Base-by-base conservation (phyloP, 2,888 invertebrate genomes). In the Epiblema foenella region DNA sequence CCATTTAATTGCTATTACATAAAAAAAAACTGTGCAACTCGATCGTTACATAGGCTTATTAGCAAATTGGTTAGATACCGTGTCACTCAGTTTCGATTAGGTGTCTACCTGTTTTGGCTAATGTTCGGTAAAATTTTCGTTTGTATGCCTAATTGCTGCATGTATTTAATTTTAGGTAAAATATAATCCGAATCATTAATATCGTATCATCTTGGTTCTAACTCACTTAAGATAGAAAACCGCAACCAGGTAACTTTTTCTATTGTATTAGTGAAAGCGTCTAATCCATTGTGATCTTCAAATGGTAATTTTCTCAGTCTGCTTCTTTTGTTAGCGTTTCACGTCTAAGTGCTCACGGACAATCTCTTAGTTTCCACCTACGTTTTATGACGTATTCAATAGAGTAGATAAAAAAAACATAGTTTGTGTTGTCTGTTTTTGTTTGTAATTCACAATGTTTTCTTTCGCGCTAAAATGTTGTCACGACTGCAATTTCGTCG, bases 11-110 rank as follows among this genome's bases (percentile, higher is more conserved):
- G 68, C 60, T 54, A 69, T 59, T 60, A 52, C 60, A n/a, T n/a
- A n/a, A n/a, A n/a, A n/a, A n/a, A n/a, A 73, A 68, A 56, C 67
- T 57, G 39, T 46, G 58, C 67, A 69, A 69, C 69, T 71, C 65
- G 60, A 72, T 75, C 69, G 68, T 73, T 66, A 68, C 29, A 56
- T 56, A 59, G 69, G 52, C 11, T 49, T 54, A 56, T 64, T 59
- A 65, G 64, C 64, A 18, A 65, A 56, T 56, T 46, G 49, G 18
- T 62, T 65, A 29, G 42, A 68, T 65, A 74, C 65, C 46, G 42
- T 70, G 66, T 60, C 67, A 65, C 60, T 64, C 18, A 59, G 46
- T 54, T 54, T 29, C 5, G 7, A 8, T 18, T 24, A 29, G n/a
- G 39, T 17, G 18, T 18, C 58, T 39, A 58, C 46, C 46, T 46